Conservation (phyloP, 2,888 invertebrate species). For the Drosophila pseudotakahashii region DNA sequence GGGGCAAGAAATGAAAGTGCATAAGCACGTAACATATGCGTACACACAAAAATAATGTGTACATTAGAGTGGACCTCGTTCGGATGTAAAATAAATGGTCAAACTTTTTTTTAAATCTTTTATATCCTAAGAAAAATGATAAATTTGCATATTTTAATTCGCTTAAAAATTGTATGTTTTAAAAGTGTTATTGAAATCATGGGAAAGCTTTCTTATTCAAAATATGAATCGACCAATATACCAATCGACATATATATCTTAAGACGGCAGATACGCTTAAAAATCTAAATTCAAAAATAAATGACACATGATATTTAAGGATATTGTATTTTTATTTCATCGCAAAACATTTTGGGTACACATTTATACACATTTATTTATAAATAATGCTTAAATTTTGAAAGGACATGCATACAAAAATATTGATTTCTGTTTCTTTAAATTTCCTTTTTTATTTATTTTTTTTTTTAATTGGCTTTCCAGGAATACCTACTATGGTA, state of each 20-base stretch:
- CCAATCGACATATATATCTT: too few species aligned
- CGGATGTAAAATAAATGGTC: background rate
- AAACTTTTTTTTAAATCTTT: background rate
- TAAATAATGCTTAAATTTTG: constrained; percentile 26
- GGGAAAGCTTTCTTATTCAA: too few species aligned
- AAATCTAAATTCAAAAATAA: background rate
- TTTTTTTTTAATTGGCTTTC: constrained; percentile 51
- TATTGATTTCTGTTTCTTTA: constrained; percentile 46
- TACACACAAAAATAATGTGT: constrained; percentile 3
- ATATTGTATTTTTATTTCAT: constrained; percentile 15
- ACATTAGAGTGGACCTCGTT: constrained; percentile 15
- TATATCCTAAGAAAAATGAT: too few species aligned
- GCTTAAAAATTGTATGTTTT: too few species aligned
- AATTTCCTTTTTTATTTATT: background rate
- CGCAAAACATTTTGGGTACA: constrained; percentile 27
- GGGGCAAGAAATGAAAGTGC: constrained; percentile 35
- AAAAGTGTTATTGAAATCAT: too few species aligned
- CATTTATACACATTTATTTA: constrained; percentile 24
- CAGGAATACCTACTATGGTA: constrained; percentile 64
- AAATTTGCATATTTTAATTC: too few species aligned
- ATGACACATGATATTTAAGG: background rate
- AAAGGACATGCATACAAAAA: constrained; percentile 66
- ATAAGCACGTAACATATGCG: constrained; percentile 14
- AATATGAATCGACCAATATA: too few species aligned
- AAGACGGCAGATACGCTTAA: too few species aligned